Evolutionary conservation across 2,888 invertebrate species (phyloP).

Genomic region (Pteria penguin): DNA sequence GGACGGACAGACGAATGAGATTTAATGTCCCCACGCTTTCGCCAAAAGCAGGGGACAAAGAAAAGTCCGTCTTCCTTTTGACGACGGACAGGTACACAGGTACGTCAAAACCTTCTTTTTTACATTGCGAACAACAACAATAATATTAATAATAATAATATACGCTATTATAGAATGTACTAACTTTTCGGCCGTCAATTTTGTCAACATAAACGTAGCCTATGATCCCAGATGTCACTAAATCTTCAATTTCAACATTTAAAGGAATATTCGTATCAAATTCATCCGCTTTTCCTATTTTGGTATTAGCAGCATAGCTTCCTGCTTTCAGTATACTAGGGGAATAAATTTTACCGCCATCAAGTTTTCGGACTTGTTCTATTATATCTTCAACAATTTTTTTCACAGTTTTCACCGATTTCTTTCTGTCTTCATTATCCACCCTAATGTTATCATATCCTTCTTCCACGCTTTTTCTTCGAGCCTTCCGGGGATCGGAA

Average conservation of each 20-base stretch:
- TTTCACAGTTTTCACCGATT: constrained; percentile 18
- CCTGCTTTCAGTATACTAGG: constrained; percentile 32
- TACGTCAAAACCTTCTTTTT: too few species aligned
- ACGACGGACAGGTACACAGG: too few species aligned
- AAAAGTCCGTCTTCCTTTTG: too few species aligned
- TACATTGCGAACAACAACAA: too few species aligned
- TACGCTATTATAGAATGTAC: too few species aligned
- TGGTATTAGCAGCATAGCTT: constrained; percentile 37
- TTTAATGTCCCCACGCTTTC: too few species aligned
- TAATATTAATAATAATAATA: too few species aligned
- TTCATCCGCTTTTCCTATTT: constrained; percentile 46
- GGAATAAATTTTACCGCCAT: constrained; percentile 28
- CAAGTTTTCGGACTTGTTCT: constrained; percentile 15
- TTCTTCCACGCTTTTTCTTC: not conserved
- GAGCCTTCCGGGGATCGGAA: not conserved
- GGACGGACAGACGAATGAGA: too few species aligned
- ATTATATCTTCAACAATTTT: constrained; percentile 19
- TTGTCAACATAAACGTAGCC: constrained; percentile 23
- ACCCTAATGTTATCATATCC: not conserved
- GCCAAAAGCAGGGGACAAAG: too few species aligned
- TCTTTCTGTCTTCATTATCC: constrained; percentile 15
- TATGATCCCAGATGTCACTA: constrained; percentile 10
- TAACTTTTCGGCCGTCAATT: not conserved
- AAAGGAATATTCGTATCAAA: constrained; percentile 42
- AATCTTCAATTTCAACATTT: constrained; percentile 8